phyloP scores from a whole-genome alignment of 2,113 vertebrate species.

The Tympanuchus pallidicinctus region DNA sequence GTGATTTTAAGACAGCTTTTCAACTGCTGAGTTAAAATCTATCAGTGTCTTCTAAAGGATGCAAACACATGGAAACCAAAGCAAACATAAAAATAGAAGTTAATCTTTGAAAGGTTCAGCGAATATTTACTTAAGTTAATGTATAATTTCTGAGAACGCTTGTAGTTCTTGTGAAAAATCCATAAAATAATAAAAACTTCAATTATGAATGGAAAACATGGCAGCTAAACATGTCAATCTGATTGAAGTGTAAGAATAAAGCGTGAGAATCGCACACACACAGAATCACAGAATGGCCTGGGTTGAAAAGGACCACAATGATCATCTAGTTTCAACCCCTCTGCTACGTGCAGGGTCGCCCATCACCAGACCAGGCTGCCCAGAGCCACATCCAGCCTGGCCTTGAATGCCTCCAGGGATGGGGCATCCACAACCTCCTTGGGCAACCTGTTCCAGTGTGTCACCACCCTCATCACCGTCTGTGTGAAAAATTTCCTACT shows the following conservation, averaged over 20 bases:
- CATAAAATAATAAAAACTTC: background rate
- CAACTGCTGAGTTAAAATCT: background rate
- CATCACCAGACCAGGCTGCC: too few relatives aligned
- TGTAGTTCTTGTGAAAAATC: background rate
- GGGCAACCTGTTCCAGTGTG: too few relatives aligned
- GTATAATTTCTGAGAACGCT: slow-evolving; percentile 24
- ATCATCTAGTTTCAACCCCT: too few relatives aligned
- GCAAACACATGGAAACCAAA: background rate
- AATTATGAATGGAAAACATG: background rate
- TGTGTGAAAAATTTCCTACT: too few relatives aligned
- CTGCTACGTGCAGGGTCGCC: too few relatives aligned
- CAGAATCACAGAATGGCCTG: too few relatives aligned
- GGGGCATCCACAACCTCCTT: too few relatives aligned
- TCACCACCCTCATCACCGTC: too few relatives aligned
- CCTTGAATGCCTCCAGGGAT: too few relatives aligned
- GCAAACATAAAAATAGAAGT: slow-evolving; percentile 3
- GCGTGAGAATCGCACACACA: too few relatives aligned
- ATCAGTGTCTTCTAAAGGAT: background rate
- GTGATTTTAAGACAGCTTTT: background rate
- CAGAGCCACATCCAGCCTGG: too few relatives aligned
- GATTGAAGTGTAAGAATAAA: background rate
- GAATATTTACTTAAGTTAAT: slow-evolving; percentile 41
- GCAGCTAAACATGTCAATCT: background rate
- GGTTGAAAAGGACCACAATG: too few relatives aligned
- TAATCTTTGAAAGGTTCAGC: slow-evolving; percentile 39